Evolutionary conservation across 2,113 vertebrate species (phyloP).

Genomic region (Coryphaenoides rupestris): DNA sequence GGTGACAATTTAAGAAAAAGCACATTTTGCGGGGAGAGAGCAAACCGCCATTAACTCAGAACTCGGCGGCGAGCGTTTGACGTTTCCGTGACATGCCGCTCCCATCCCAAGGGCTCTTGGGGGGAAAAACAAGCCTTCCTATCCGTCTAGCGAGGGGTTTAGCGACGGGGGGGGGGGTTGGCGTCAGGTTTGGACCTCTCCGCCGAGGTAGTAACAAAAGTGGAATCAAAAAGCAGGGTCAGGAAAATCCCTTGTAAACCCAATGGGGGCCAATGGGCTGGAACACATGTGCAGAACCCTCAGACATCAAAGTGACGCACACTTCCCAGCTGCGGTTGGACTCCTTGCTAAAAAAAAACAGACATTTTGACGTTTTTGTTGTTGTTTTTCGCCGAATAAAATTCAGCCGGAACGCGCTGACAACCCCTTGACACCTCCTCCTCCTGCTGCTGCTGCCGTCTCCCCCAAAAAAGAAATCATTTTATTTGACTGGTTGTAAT

Average conservation of each 20-base stretch:
- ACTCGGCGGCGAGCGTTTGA: not conserved
- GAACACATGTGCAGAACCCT: slow-evolving; percentile 8
- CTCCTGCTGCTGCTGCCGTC: too few species aligned
- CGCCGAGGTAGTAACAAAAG: slow-evolving; percentile 24
- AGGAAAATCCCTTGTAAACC: slow-evolving; percentile 16
- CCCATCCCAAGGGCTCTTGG: not conserved
- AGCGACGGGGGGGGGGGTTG: slow-evolving; percentile 3
- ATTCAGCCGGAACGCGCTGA: too few species aligned
- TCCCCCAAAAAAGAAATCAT: too few species aligned
- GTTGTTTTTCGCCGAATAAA: too few species aligned
- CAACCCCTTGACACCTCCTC: too few species aligned
- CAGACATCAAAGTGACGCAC: slow-evolving; percentile 32
- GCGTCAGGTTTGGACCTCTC: slow-evolving; percentile 7
- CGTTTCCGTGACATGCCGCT: not conserved
- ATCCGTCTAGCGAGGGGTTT: not conserved
- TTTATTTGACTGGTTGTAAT: too few species aligned
- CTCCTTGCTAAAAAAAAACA: too few species aligned
- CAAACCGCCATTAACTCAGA: not conserved
- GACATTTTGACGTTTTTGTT: too few species aligned
- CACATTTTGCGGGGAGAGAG: not conserved
- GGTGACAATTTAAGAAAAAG: slow-evolving; percentile 6
- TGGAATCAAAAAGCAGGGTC: slow-evolving; percentile 1
- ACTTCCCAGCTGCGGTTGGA: too few species aligned
- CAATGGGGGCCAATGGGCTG: slow-evolving; percentile 25
- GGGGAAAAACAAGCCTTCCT: not conserved